Percentiles rank a stretch among this genome's conserved stretches.
Conservation (phyloP, 2,888 invertebrate genomes). For the Erebia epiphron region DNA sequence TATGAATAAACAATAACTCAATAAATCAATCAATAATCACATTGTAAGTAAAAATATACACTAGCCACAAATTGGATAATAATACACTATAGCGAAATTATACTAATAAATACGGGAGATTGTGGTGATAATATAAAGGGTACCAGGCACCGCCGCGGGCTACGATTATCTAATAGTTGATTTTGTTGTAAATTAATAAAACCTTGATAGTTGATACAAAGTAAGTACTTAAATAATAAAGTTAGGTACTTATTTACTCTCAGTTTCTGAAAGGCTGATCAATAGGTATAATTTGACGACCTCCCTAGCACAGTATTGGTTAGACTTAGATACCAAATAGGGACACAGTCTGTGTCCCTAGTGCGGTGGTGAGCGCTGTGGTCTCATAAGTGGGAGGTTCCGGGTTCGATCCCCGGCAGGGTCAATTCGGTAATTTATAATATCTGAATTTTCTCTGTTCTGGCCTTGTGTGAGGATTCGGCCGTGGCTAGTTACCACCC, state of each 20-base stretch:
- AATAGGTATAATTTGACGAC: no score
- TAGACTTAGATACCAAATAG: no score
- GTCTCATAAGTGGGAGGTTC: no score
- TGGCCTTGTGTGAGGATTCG: no score
- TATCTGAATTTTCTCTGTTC: no score
- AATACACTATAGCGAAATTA: conserved; percentile 11
- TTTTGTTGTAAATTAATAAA: conserved; percentile 2
- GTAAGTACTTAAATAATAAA: not conserved
- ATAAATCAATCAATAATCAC: conserved; percentile 20
- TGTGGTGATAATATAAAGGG: conserved; percentile 1
- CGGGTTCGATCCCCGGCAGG: no score
- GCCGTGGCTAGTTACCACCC: no score
- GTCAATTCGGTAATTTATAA: no score
- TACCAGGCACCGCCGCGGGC: not conserved
- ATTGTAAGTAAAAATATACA: conserved; percentile 3
- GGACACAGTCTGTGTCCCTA: no score
- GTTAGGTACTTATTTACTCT: not conserved
- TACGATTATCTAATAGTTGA: conserved; percentile 10
- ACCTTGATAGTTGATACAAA: conserved; percentile 1
- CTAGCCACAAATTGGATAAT: conserved; percentile 14
- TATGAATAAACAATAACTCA: conserved; percentile 15
- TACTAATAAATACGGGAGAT: conserved; percentile 8
- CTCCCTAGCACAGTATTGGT: no score
- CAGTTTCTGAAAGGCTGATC: not conserved
- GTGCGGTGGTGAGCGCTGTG: no score